Evolutionary conservation across 2,888 invertebrate genomes (phyloP), one percentile per base, ranked within the genome.

Genomic region (Invenusta paracnida): DNA sequence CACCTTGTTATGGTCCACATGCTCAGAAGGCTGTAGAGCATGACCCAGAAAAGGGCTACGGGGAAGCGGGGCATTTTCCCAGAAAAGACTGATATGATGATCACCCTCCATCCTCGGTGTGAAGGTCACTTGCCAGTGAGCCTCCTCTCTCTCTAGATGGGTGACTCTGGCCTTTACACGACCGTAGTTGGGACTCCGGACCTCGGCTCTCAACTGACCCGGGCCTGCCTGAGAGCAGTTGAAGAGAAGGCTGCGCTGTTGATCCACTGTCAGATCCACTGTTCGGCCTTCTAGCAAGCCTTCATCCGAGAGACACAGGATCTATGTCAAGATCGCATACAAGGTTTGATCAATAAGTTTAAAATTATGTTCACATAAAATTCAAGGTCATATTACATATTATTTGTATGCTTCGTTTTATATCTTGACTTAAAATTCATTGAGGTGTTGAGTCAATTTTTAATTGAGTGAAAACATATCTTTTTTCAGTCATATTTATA

Each of bases 11-110:
- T 73, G 73, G 23, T 73, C 73, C 17, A 73, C 73, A 23, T 13
- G 27, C 11, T 73, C 27, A 5, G 73, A 73, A 73, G 73, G 2
- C 73, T 13, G 11, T 23, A 73, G 25, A 5, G 73, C 73, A 73
- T 73, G 73, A 23, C 73, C 27, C 73, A 73, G 17, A 73, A 73
- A 73, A 5, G 73, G 73, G 25, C 27, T 73, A 2, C 25, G 11
- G 11, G 73, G 73, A 5, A 73, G 73, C 17, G 73, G 73, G 2
- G 2, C 17, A 73, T 73, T 73, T 23, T 30, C 94, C 93, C 95
- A 96, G 86, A 94, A 94, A 27, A 96, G 92, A 87, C 95, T 94
- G 81, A 96, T 92, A 87, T 94, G 93, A 90, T 95, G 94, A 88
- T 95, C 95, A 0, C 95, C 95, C 87, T 94, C 88, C 87, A 87